phyloP scores from a whole-genome alignment of 2,113 vertebrate species.

The Grus americana region DNA sequence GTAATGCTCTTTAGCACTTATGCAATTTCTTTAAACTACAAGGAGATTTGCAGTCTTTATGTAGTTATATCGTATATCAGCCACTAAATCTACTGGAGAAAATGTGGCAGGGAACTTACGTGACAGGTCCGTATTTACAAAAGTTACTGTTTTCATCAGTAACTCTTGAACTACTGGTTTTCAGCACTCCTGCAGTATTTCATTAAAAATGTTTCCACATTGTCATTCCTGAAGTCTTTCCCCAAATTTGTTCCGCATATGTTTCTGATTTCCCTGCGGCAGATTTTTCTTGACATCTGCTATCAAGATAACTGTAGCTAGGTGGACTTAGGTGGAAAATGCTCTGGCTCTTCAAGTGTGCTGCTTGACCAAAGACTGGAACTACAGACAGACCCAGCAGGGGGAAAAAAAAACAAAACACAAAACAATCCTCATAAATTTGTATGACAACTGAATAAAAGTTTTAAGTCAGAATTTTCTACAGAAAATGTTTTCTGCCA shows the following conservation, averaged over 20 bases:
- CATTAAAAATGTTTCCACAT: background rate
- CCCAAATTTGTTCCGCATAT: background rate
- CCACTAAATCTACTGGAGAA: background rate
- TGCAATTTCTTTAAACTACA: background rate
- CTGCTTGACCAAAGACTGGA: background rate
- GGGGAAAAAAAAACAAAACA: rapidly evolving
- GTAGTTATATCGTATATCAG: background rate
- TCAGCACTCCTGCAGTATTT: background rate
- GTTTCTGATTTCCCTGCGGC: background rate
- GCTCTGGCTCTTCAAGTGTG: background rate
- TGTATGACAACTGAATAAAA: background rate
- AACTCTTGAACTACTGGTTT: background rate
- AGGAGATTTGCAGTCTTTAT: background rate
- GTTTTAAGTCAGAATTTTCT: background rate
- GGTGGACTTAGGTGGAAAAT: background rate
- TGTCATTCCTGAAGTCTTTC: background rate
- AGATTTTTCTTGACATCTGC: constrained; percentile 9
- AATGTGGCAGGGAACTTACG: background rate
- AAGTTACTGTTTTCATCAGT: background rate
- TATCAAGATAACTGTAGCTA: background rate
- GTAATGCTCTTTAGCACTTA: background rate
- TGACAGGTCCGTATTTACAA: background rate
- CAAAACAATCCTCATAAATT: background rate
- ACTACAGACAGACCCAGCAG: background rate
- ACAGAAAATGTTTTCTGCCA: background rate